A percentile compares a stretch with the other conserved stretches of the same genome.
phyloP scores from a whole-genome alignment of 1,140 invertebrate species.

The Drosophila kepulauana region DNA sequence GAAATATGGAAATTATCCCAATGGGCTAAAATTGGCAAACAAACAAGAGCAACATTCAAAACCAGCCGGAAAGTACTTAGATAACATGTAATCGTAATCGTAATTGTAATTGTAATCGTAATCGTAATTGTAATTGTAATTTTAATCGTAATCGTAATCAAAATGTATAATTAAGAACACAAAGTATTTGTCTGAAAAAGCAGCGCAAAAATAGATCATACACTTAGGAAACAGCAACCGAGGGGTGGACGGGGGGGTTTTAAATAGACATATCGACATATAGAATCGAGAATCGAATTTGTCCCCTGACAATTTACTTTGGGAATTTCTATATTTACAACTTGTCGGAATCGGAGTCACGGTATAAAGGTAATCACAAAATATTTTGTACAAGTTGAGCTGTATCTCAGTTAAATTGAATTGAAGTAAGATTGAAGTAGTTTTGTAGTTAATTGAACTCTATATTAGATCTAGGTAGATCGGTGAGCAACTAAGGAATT shows the following conservation, averaged over 20 bases:
- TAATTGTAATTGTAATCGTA: not conserved
- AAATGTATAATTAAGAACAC: constrained; percentile 3
- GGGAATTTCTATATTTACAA: constrained; percentile 18
- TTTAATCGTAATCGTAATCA: constrained; percentile 1
- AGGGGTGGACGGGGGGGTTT: constrained; percentile 6
- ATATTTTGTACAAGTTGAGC: not conserved
- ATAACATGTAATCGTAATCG: constrained; percentile 28
- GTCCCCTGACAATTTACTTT: not conserved
- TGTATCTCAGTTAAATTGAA: constrained; percentile 21
- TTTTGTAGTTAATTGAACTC: constrained; percentile 35
- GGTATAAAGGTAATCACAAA: not conserved
- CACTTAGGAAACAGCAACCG: constrained; percentile 22
- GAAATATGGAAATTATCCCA: constrained; percentile 58
- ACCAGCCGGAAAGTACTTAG: constrained; percentile 39
- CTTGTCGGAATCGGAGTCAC: not conserved
- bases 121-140: constrained; percentile 2
- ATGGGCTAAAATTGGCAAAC: constrained; percentile 72
- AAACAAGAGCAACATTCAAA: constrained; percentile 65
- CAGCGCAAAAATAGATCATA: constrained; percentile 22
- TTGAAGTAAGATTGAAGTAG: constrained; percentile 6
- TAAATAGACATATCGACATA: constrained; percentile 1
- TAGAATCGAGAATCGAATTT: not conserved
- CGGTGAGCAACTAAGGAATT: constrained; percentile 69
- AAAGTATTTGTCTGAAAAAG: constrained; percentile 44
- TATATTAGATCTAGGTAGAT: constrained; percentile 25